Evolutionary conservation across 1,140 invertebrate species (phyloP).

Genomic region (Zaprionus vittiger): DNA sequence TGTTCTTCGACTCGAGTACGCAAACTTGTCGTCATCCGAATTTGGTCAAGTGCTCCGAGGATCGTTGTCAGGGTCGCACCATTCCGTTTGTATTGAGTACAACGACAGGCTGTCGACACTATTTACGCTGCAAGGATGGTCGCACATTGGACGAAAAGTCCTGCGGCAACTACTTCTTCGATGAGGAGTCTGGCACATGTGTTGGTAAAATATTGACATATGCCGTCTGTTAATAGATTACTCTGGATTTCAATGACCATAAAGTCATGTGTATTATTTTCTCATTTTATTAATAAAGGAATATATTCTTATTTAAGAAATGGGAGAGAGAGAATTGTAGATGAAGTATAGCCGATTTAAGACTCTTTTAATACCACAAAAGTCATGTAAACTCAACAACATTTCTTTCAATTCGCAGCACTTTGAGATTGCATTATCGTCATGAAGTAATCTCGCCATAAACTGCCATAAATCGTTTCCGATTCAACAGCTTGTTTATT

Average conservation of each 20-base stretch:
- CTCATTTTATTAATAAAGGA: conserved; percentile 22
- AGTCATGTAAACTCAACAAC: neutral
- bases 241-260: neutral
- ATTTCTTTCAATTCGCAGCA: neutral
- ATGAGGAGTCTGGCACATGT: conserved; percentile 48
- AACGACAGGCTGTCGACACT: conserved; percentile 60
- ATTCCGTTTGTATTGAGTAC: conserved; percentile 46
- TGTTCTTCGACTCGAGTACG: conserved; percentile 58
- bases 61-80: conserved; percentile 73
- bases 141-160: conserved; percentile 43
- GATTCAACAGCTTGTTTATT: conserved; percentile 13
- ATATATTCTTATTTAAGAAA: neutral
- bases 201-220: conserved; percentile 34
- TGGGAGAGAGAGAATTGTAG: neutral
- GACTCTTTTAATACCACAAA: no score
- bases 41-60: conserved; percentile 50
- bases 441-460: conserved; percentile 1
- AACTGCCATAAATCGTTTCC: conserved; percentile 17
- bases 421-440: conserved; percentile 26
- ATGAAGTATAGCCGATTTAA: no score
- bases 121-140: conserved; percentile 54
- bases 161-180: conserved; percentile 65
- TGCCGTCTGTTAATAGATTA: conserved; percentile 34
- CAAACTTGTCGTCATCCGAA: conserved; percentile 46
- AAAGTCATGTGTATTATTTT: conserved; percentile 3